Base-by-base conservation (phyloP, 2,797 vertebrate species). In the Argentina silus region DNA sequence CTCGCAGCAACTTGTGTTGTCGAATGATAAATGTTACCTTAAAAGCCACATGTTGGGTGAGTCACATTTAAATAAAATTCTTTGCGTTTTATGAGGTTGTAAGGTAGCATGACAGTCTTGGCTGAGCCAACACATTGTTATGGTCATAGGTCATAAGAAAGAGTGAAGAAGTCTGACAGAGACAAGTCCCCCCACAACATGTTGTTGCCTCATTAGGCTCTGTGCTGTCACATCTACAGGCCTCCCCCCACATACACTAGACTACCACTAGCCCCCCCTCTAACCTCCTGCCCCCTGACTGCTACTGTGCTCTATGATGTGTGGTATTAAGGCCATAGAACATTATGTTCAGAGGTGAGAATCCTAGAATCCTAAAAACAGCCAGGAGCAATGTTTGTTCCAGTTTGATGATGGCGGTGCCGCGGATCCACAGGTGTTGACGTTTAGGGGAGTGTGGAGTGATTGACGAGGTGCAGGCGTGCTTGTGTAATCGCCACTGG, bases 391-490 rank as follows among this genome's bases (percentile, higher is more conserved):
- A 50, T 55, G 36, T 19, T 62, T 73, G 73, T 75, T 63, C 12
- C 17, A 55, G 12, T 19, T 7, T 68, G 23, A 17, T 43, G 15
- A 19, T 8, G 19, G 9, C 23, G 64, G 48, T 73, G 47, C 76
- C 68, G 9, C 61, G 80, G 59, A 67, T 56, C 19, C 55, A 70
- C 83, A 81, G 64, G 71, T 77, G 74, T 69, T 36, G 21, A 78
- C 17, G 59, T 51, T 59, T 42, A 56, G 67, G 36, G 63, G 42
- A 75, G 61, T 17, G 70, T 44, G 70, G 82, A 83, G 75, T 78
- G 87, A 87, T 78, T 76, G 72, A 86, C 83, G 74, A 78, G 82
- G 62, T 62, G 62, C 56, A 48, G 59, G 19, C 42, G 48, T 68
- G 9, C 42, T 86, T 87, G 74, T 5, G 23, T 75, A 87, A 88